Conservation (phyloP, 2,113 vertebrate species). For the Chlorodrepanis virens region DNA sequence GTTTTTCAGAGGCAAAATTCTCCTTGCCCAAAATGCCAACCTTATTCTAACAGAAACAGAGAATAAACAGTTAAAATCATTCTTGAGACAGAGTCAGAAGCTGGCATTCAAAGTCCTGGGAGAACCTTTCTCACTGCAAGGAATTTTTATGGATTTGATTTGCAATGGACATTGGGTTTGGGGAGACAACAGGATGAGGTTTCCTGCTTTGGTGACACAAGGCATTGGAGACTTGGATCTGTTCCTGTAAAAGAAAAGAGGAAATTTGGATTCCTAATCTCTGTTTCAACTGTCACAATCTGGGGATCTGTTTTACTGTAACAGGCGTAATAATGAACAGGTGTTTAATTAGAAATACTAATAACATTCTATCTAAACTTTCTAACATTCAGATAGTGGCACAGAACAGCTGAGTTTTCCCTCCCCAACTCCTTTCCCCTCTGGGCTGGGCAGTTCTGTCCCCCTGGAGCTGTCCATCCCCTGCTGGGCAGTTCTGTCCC, state of each 20-base stretch:
- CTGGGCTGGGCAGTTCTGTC: neutral
- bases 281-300: neutral
- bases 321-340: neutral
- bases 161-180: neutral
- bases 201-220: neutral
- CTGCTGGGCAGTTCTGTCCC: no score
- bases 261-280: neutral
- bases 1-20: neutral
- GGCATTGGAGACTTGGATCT: neutral
- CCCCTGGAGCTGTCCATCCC: no score
- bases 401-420: neutral
- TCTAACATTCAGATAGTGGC: neutral
- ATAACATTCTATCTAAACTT: no score
- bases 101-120: neutral
- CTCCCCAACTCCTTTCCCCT: accelerated
- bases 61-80: neutral
- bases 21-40: neutral
- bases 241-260: neutral
- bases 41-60: neutral
- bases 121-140: neutral
- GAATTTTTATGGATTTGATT: neutral
- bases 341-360: neutral
- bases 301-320: neutral
- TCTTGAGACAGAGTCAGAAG: neutral
- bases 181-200: neutral